These are phyloP conservation scores for Reticulitermes speratus DNA, from an alignment of 1,140 invertebrate genomes.

Conservation along the genomic window DNA sequence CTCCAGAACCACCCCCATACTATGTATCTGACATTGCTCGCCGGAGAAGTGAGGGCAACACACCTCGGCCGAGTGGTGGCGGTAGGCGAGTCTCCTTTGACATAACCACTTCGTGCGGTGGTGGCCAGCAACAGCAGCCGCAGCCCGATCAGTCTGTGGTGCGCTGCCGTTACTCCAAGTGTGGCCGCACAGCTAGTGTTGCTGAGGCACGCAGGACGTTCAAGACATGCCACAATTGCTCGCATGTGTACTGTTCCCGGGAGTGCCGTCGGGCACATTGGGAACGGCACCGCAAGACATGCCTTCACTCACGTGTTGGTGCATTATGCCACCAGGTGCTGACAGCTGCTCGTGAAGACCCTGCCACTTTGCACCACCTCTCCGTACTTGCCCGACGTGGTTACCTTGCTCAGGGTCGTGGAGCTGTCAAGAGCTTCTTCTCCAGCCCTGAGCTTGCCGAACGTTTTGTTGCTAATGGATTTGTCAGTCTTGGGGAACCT, in stretches of 20 bases:
- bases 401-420: conserved; percentile 78
- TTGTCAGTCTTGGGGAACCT: conserved; percentile 69
- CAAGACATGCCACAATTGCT: conserved; percentile 92
- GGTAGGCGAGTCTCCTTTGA: conserved; percentile 49
- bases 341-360: conserved; percentile 57
- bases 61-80: conserved; percentile 28
- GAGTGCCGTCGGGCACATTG: conserved; percentile 83
- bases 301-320: conserved; percentile 82
- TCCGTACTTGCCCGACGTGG: conserved; percentile 78
- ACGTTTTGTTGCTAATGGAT: conserved; percentile 70
- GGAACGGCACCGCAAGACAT: conserved; percentile 88
- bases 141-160: conserved; percentile 51
- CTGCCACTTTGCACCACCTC: conserved; percentile 72
- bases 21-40: conserved; percentile 34
- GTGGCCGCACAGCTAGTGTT: conserved; percentile 57
- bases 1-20: conserved; percentile 21
- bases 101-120: conserved; percentile 41
- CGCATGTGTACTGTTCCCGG: conserved; percentile 81
- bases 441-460: conserved; percentile 80
- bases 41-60: conserved; percentile 38
- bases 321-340: conserved; percentile 86
- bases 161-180: conserved; percentile 75
- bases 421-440: conserved; percentile 89
- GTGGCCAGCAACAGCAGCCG: conserved; percentile 14
- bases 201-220: conserved; percentile 71